Evolutionary conservation across 2,113 vertebrate genomes (phyloP).

Genomic region (Crotalus helleri): DNA sequence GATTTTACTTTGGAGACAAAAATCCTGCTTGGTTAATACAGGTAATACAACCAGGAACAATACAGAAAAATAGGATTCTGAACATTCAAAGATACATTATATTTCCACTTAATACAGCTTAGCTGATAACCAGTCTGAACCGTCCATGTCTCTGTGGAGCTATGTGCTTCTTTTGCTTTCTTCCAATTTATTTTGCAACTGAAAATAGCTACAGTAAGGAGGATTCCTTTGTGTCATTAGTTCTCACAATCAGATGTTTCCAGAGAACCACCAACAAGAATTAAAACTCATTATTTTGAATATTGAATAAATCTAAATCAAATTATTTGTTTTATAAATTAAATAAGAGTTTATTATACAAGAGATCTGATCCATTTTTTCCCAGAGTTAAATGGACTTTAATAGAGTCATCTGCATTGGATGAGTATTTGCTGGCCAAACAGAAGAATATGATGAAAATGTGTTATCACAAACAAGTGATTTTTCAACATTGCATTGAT

Average conservation of each 20-base stretch:
- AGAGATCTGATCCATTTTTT: not conserved
- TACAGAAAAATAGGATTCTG: not conserved
- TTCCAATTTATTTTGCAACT: not conserved
- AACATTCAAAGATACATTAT: slow-evolving; percentile 10
- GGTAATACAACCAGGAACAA: rapidly evolving
- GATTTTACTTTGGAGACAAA: not conserved
- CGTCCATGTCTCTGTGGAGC: not conserved
- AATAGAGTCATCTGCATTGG: no score
- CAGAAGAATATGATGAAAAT: no score
- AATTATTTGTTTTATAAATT: slow-evolving; percentile 5
- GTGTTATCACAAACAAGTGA: no score
- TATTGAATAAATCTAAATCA: slow-evolving; percentile 13
- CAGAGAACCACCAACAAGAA: not conserved
- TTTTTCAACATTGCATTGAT: no score
- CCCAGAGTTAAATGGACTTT: no score
- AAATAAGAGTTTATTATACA: rapidly evolving
- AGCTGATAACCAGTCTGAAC: not conserved
- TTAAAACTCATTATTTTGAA: slow-evolving; percentile 8
- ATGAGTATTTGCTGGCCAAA: no score
- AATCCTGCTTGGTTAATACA: not conserved
- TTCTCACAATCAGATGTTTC: not conserved
- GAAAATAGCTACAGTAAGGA: not conserved
- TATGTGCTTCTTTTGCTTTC: slow-evolving; percentile 8
- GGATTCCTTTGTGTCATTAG: slow-evolving; percentile 1
- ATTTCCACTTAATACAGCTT: slow-evolving; percentile 5